Base-by-base conservation (phyloP, 2,888 invertebrate species). In the Dynastes maya region DNA sequence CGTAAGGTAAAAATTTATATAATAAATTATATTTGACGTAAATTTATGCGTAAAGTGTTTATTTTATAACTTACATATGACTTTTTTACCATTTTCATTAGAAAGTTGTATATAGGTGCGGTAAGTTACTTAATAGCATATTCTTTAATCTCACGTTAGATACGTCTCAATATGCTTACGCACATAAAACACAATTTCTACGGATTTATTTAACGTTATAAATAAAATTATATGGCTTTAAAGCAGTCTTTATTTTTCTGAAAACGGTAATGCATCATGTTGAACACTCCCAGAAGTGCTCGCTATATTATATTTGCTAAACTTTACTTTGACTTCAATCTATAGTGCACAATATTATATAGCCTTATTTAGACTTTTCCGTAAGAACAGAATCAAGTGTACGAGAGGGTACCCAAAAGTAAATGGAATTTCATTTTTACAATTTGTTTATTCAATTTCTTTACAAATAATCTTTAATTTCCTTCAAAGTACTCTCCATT, bases 61-160 rank as follows among this genome's bases (percentile, higher is more conserved):
- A 64, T 64, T 64, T 64, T 37, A 64, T 37, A 40, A 8, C 22
- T 58, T 45, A 45, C 45, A 8, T 45, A 45, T 11, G 45, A 55
- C 29, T 2, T 45, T 67, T 67, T 22, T 27, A 67, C 11, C 27
- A 45, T 67, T 67, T 67, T 67, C 22, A n/a, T 45, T 67, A 67
- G 67, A 67, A 67, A 67, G 67, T 67, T 67, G 67, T 45, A 49
- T 45, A 29, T 27, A 49, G 67, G 67, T 45, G 67, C 16, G 67
- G 67, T 49, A 45, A 22, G 22, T 67, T 64, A 63, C 45, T 49
- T 22, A 45, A 67, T n/a, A 67, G 22, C 16, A 22, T 67, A 45
- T 67, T 67, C 45, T 67, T 40, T 67, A 27, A 67, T 11, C 16
- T 13, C 22, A 32, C 16, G 16, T 67, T 49, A 67, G 45, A 67